Evolutionary conservation across 2,797 vertebrate genomes (phyloP).

Genomic region (Helarctos malayanus): DNA sequence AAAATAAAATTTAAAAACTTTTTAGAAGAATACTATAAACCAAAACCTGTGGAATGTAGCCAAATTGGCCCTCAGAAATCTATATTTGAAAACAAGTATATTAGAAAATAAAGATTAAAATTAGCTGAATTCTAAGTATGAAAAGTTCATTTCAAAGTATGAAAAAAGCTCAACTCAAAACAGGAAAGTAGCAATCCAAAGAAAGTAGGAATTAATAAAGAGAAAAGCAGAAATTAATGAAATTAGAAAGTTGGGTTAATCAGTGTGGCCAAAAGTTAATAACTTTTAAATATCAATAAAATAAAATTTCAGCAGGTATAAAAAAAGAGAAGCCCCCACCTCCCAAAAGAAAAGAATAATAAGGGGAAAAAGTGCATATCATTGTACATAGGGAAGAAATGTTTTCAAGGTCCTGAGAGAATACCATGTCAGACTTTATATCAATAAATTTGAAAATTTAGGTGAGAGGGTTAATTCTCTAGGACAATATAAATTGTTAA

Average conservation of each 20-base stretch:
- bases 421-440: background rate
- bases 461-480: background rate
- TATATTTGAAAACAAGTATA: background rate
- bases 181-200: background rate
- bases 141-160: background rate
- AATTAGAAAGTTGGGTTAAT: background rate
- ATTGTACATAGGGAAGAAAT: background rate
- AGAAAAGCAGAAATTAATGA: background rate
- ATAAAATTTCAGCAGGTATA: background rate
- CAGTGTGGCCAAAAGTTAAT: background rate
- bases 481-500: background rate
- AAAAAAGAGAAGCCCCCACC: background rate
- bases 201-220: background rate
- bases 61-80: background rate
- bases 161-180: background rate
- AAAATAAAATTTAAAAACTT: background rate
- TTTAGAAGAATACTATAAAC: background rate
- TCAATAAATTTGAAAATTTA: conserved; percentile 13
- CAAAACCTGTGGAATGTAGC: background rate
- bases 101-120: conserved; percentile 8
- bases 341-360: background rate
- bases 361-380: background rate
- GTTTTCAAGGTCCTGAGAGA: background rate
- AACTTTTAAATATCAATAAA: background rate
- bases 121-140: background rate